Evolutionary conservation across 2,797 vertebrate genomes (phyloP).

Genomic region (Sebastolobus altivelis): DNA sequence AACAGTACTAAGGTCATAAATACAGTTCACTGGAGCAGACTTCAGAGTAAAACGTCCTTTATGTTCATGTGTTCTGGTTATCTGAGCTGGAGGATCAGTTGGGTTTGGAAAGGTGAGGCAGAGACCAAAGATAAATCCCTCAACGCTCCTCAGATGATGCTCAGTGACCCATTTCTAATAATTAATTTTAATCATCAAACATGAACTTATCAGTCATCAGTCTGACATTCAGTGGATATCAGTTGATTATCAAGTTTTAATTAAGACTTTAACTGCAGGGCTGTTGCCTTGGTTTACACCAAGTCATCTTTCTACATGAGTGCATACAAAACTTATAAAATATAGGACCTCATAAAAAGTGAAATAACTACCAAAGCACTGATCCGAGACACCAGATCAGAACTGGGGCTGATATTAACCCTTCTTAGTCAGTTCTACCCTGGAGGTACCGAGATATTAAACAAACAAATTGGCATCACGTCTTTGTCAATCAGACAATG

Average conservation of each 20-base stretch:
- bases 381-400: not conserved
- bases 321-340: not conserved
- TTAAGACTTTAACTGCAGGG: not conserved
- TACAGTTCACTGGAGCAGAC: not conserved
- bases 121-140: not conserved
- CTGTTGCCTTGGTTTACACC: not conserved
- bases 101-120: not conserved
- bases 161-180: not conserved
- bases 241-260: not conserved
- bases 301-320: not conserved
- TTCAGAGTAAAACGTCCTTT: not conserved
- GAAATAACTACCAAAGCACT: not conserved
- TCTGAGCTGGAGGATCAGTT: not conserved
- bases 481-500: not conserved
- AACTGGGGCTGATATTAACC: not conserved
- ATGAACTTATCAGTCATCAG: not conserved
- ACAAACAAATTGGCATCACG: not conserved
- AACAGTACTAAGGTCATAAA: not conserved
- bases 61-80: not conserved
- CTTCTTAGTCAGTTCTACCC: not conserved
- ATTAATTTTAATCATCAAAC: conserved; percentile 8
- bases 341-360: not conserved
- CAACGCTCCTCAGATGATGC: not conserved
- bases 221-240: not conserved
- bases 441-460: not conserved